Conservation (phyloP, 1,140 invertebrate species). For the Paraescarpia echinospica region DNA sequence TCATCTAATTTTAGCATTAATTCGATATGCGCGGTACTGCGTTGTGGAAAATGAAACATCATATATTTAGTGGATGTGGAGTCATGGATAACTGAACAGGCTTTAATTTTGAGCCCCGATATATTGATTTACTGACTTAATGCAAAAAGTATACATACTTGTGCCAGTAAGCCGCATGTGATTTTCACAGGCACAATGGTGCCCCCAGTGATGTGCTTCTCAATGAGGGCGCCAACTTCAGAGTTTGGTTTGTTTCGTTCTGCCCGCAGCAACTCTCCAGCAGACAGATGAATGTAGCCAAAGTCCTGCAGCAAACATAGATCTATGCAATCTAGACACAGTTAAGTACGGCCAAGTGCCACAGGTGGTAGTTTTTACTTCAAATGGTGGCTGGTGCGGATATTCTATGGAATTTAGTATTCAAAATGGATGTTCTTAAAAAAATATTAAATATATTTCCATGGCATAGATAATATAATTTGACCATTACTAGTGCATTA, state of each 20-base stretch:
- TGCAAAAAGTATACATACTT: conserved; percentile 54
- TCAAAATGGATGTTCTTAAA: not conserved
- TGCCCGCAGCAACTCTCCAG: conserved; percentile 92
- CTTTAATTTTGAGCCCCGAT: no score
- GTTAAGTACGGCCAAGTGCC: not conserved
- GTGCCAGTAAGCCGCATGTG: conserved; percentile 89
- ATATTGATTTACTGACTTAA: no score
- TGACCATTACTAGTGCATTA: no score
- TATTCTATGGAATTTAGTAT: not conserved
- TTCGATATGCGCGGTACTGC: no score
- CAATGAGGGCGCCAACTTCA: conserved; percentile 89
- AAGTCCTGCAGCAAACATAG: conserved; percentile 65
- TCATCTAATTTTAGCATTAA: no score
- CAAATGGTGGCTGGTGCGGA: not conserved
- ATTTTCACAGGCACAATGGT: conserved; percentile 98
- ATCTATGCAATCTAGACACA: not conserved
- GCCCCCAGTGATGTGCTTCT: conserved; percentile 88
- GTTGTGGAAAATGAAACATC: no score
- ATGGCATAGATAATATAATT: no score
- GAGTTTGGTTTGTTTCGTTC: conserved; percentile 84
- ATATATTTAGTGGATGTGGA: no score
- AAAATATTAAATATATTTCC: no score
- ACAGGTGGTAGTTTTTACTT: not conserved
- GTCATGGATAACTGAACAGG: no score
- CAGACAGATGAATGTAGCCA: conserved; percentile 94